Percentiles rank a stretch among this genome's conserved stretches.
Conservation (phyloP, 2,113 vertebrate genomes). For the Oryzias woworae region DNA sequence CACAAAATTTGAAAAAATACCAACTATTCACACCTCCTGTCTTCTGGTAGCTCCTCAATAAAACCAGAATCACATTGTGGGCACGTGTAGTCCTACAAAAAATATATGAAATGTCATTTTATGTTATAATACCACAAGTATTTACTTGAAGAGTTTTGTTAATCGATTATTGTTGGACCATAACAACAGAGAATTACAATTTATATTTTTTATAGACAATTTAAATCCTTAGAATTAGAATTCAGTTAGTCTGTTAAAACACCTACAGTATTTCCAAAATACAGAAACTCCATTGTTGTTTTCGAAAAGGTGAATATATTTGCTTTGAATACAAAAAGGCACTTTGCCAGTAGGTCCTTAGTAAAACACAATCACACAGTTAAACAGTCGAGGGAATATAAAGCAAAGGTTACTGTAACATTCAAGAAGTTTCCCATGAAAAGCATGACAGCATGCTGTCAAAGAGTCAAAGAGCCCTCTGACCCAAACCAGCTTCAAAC, state of each 20-base stretch:
- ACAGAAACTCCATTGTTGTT: neutral
- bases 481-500: neutral
- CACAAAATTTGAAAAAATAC: neutral
- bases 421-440: conserved; percentile 64
- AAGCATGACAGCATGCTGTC: conserved; percentile 34
- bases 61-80: conserved; percentile 94
- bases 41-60: conserved; percentile 90
- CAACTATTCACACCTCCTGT: conserved; percentile 78
- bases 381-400: conserved; percentile 24
- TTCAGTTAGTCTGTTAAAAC: too few species aligned
- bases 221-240: too few species aligned
- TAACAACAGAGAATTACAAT: too few species aligned
- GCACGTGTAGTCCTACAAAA: conserved; percentile 89
- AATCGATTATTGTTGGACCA: too few species aligned
- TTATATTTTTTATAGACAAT: too few species aligned
- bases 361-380: neutral
- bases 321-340: neutral
- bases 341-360: neutral
- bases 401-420: conserved; percentile 44
- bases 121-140: too few species aligned
- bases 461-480: conserved; percentile 2
- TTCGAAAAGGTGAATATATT: neutral
- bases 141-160: too few species aligned
- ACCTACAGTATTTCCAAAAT: too few species aligned
- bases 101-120: neutral